Conservation (phyloP, 2,888 invertebrate species). For the Apomyelois bistriatella region DNA sequence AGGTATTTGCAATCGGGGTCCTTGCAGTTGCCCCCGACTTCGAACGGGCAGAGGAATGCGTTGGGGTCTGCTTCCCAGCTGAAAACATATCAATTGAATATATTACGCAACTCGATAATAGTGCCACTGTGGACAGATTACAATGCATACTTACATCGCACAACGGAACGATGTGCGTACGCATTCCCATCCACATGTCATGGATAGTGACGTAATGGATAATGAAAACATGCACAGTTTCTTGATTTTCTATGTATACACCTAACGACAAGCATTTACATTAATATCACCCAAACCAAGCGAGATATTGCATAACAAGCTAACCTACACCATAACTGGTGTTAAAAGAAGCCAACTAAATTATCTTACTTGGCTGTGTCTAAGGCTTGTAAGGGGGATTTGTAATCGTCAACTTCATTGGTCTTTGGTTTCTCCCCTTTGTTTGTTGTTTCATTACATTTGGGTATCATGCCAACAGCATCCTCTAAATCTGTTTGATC, state of each 20-base stretch:
- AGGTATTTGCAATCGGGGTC: slow-evolving; percentile 74
- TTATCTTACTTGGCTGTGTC: slow-evolving; percentile 52
- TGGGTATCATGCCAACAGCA: slow-evolving; percentile 23
- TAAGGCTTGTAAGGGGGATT: slow-evolving; percentile 64
- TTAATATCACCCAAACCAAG: slow-evolving; percentile 12
- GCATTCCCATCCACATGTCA: slow-evolving; percentile 49
- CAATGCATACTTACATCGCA: slow-evolving; percentile 63
- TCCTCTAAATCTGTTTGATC: slow-evolving; percentile 27
- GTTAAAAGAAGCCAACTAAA: slow-evolving; percentile 12
- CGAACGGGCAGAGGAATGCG: slow-evolving; percentile 73
- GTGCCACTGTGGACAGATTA: slow-evolving; percentile 39
- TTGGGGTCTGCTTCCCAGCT: slow-evolving; percentile 73
- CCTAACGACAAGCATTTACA: slow-evolving; percentile 32
- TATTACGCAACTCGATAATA: slow-evolving; percentile 13
- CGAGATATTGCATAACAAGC: neutral
- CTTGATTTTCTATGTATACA: slow-evolving; percentile 37
- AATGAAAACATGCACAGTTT: slow-evolving; percentile 38
- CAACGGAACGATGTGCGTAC: slow-evolving; percentile 48
- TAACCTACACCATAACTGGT: slow-evolving; percentile 3
- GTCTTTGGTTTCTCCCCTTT: slow-evolving; percentile 16
- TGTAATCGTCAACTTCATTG: slow-evolving; percentile 49
- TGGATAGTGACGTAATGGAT: slow-evolving; percentile 33
- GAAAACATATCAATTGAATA: slow-evolving; percentile 43
- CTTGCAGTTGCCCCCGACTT: slow-evolving; percentile 73
- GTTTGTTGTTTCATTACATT: slow-evolving; percentile 19